phyloP scores from a whole-genome alignment of 2,113 vertebrate species.

The Actenoides hombroni region DNA sequence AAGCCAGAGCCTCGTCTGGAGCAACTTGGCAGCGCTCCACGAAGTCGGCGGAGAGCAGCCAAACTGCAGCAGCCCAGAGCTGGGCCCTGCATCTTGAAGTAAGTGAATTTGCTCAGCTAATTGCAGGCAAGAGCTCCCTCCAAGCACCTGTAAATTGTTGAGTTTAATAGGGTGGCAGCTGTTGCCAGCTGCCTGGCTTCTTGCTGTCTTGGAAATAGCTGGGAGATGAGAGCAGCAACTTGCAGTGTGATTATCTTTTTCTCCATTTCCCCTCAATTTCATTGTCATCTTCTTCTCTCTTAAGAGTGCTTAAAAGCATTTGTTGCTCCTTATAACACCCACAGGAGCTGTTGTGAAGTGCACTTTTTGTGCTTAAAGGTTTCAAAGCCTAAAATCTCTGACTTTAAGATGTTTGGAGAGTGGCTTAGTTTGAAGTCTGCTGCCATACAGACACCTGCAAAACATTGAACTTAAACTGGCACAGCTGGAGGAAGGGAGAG shows the following conservation, averaged over 20 bases:
- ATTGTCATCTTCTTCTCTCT: conserved; percentile 39
- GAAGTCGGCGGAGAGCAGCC: not conserved
- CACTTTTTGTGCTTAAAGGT: conserved; percentile 23
- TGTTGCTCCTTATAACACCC: conserved; percentile 47
- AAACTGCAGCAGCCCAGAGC: not conserved
- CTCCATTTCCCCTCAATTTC: conserved; percentile 43
- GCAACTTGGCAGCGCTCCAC: not conserved
- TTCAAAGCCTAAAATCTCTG: conserved; percentile 40
- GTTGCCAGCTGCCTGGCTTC: not conserved
- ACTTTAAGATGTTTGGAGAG: conserved; percentile 7
- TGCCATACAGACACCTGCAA: not conserved
- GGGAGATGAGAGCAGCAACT: conserved; percentile 10
- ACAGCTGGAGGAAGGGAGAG: not conserved
- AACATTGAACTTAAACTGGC: not conserved
- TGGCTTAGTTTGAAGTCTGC: not conserved
- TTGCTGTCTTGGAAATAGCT: not conserved
- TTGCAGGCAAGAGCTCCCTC: conserved; percentile 15
- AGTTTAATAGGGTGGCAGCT: conserved; percentile 49
- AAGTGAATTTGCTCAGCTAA: conserved; percentile 45
- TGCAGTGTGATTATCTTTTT: not conserved
- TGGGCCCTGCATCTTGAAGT: not conserved
- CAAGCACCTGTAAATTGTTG: conserved; percentile 36
- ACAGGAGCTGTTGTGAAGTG: conserved; percentile 28
- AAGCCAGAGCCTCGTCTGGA: fast-evolving
- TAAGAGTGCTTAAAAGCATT: conserved; percentile 45